Percentiles rank a stretch among this genome's conserved stretches.
Conservation (phyloP, 2,797 vertebrate genomes). For the Danio aesculapii region DNA sequence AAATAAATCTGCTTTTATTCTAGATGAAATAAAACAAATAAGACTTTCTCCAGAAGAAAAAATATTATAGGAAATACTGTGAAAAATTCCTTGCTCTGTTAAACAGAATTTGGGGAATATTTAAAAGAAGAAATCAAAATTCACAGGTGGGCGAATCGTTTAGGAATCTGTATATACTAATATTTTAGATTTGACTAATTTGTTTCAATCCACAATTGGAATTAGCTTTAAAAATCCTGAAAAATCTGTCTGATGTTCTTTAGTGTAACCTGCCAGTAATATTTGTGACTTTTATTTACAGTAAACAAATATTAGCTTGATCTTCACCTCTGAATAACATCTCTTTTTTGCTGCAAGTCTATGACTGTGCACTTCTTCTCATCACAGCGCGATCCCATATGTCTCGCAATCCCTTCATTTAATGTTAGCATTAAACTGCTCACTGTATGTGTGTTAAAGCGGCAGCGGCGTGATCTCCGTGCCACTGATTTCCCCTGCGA, state of each 20-base stretch:
- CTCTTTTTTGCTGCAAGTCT: slow-evolving; percentile 61
- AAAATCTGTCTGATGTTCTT: neutral
- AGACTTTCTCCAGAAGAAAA: no score
- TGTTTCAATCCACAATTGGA: no score
- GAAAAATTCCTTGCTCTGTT: no score
- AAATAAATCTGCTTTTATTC: no score
- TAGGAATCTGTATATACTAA: no score
- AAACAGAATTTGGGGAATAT: no score
- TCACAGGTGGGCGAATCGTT: no score
- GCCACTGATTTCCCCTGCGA: slow-evolving; percentile 84
- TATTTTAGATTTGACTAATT: no score
- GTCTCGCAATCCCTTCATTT: slow-evolving; percentile 41
- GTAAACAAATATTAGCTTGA: slow-evolving; percentile 9
- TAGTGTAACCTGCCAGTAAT: neutral
- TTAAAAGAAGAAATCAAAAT: no score
- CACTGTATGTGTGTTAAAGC: slow-evolving; percentile 79
- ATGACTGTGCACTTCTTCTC: slow-evolving; percentile 64
- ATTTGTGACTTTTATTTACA: neutral
- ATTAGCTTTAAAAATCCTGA: no score
- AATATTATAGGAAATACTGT: no score
- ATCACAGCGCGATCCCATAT: slow-evolving; percentile 30
- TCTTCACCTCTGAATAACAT: neutral
- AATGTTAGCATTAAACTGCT: slow-evolving; percentile 35
- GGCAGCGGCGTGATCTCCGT: slow-evolving; percentile 82
- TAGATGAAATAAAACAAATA: no score